Base-by-base conservation (phyloP, 1,140 invertebrate species). In the Ridgeia piscesae region DNA sequence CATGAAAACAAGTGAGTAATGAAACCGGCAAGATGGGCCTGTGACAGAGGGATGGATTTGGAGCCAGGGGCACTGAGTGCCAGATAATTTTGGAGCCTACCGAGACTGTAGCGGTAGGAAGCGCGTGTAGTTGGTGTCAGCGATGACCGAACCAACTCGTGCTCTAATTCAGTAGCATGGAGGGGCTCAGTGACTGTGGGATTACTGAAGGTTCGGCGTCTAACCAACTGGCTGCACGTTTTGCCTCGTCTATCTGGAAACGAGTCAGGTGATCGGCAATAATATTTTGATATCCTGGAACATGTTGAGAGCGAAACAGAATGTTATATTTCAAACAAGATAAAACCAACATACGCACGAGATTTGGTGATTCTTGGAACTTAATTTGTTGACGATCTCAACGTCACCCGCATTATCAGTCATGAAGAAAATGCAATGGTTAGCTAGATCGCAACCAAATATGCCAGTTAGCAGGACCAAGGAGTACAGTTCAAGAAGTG, bases 401-500 rank as follows among this genome's bases (percentile, higher is more conserved):
- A 8, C 58, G 2, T 21, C 58, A 8, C 58, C 58, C 8, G 11
- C 42, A 11, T 42, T 42, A 21, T 77, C 58, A 17, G 58, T 77
- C 58, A 17, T 77, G 58, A 77, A 77, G 42, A 77, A 17, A 77
- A 77, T 77, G 27, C 58, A 77, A 21, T 77, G 58, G 58, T 31
- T 77, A 17, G 58, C 58, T 77, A 77, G 58, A 77, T 77, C 8
- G 14, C n/a, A n/a, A n/a, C n/a, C n/a, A n/a, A n/a, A n/a, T n/a
- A n/a, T n/a, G n/a, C n/a, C n/a, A n/a, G n/a, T n/a, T n/a, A n/a
- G n/a, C n/a, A n/a, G n/a, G n/a, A n/a, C n/a, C n/a, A n/a, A n/a
- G n/a, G n/a, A n/a, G n/a, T 93, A 91, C 31, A 93, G 34, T 91
- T 94, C 93, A 2, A 94, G 89, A 34, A 93, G 34, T 33, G 93